A percentile compares a stretch with the other conserved stretches of the same genome.
Conservation (phyloP, 2,797 vertebrate genomes). For the Ispidina lecontei region DNA sequence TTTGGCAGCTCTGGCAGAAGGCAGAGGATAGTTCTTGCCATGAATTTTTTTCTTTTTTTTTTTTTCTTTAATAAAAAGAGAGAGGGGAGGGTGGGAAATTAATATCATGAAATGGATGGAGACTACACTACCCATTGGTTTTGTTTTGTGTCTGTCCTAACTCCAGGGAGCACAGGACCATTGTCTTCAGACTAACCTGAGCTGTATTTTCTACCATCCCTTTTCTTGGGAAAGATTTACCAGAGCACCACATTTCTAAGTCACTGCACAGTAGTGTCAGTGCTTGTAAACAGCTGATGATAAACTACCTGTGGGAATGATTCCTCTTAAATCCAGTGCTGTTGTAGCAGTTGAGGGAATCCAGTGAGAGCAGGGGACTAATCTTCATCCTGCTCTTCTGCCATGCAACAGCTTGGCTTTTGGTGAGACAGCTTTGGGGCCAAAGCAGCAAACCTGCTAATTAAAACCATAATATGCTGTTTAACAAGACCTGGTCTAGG, state of each 20-base stretch:
- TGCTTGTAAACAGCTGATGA: neutral
- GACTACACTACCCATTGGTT: accelerated
- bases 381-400: neutral
- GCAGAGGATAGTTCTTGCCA: neutral
- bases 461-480: neutral
- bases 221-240: neutral
- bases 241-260: neutral
- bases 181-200: neutral
- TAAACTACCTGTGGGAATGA: neutral
- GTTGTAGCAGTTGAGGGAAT: neutral
- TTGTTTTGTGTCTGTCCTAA: neutral
- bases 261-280: neutral
- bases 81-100: neutral
- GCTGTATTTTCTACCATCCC: neutral
- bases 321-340: neutral
- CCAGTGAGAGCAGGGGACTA: neutral
- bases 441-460: neutral
- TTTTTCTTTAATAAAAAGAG: no score
- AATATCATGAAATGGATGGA: neutral
- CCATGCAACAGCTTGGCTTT: neutral
- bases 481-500: neutral
- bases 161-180: neutral
- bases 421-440: neutral
- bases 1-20: neutral
- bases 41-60: neutral